Evolutionary conservation across 1,140 invertebrate species (phyloP).

Genomic region (Drosophila pachea): DNA sequence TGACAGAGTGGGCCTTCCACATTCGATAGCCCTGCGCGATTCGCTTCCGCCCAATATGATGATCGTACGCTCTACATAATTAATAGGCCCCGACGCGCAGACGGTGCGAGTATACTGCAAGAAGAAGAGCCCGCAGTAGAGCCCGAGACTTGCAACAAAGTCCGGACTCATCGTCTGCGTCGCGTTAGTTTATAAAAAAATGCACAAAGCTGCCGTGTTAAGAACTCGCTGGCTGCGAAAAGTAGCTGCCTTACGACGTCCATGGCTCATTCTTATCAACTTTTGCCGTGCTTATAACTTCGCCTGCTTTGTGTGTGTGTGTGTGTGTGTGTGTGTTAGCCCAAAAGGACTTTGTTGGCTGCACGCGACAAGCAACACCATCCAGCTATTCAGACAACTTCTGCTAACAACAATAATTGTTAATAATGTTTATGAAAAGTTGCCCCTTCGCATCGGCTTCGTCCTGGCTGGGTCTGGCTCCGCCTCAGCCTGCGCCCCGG

Average conservation of each 20-base stretch:
- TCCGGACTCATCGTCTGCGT: conserved; percentile 29
- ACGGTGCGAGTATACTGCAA: conserved; percentile 1
- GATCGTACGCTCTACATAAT: no score
- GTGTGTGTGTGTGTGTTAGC: no score
- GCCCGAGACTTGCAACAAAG: conserved; percentile 33
- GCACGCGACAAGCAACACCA: conserved; percentile 64
- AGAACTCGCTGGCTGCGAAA: conserved; percentile 58
- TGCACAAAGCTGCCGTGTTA: conserved; percentile 73
- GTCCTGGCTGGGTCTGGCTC: conserved; percentile 3
- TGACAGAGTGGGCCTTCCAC: no score
- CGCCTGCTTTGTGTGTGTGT: no score
- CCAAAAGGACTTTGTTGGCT: conserved; percentile 61
- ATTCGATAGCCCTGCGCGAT: no score
- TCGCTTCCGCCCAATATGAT: no score
- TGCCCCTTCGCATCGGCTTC: conserved; percentile 41
- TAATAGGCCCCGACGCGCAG: no score
- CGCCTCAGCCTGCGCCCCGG: conserved; percentile 36
- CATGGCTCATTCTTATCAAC: conserved; percentile 77
- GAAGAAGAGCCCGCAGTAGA: neutral
- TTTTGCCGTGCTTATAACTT: conserved; percentile 75
- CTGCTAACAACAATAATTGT: conserved; percentile 76
- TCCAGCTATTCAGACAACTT: conserved; percentile 57
- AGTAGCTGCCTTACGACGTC: conserved; percentile 73
- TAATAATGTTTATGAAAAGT: conserved; percentile 77
- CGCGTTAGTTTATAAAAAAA: conserved; percentile 73